Evolutionary conservation across 2,113 vertebrate genomes (phyloP).

Genomic region (Tauraco erythrolophus): DNA sequence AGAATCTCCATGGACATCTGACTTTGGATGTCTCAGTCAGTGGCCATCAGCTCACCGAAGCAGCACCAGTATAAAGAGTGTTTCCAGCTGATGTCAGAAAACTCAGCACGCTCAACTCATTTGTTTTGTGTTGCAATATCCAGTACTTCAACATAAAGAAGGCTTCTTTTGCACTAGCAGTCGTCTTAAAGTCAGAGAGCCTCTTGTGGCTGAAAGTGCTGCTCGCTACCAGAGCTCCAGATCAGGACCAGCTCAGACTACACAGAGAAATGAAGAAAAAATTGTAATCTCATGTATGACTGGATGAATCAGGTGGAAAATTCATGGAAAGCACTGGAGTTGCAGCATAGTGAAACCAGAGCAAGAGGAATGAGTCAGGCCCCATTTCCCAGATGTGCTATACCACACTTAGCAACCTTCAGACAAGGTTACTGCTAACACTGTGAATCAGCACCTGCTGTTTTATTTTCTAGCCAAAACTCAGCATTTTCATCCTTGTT

Average conservation of each 20-base stretch:
- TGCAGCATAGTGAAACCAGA: background rate
- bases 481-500: background rate
- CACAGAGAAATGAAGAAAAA: background rate
- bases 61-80: background rate
- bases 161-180: background rate
- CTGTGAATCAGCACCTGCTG: background rate
- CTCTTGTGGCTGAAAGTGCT: background rate
- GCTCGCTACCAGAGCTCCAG: background rate
- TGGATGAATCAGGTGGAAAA: background rate
- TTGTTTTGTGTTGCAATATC: background rate
- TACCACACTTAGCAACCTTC: background rate
- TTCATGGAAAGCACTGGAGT: background rate
- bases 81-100: background rate
- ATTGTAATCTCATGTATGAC: background rate
- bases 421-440: background rate
- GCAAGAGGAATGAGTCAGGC: background rate
- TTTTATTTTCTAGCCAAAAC: background rate
- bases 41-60: background rate
- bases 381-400: background rate
- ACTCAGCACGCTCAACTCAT: background rate
- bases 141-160: background rate
- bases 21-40: rapidly evolving
- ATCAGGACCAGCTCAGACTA: background rate
- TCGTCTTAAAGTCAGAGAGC: background rate
- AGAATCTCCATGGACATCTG: background rate